Evolutionary conservation across 2,797 vertebrate species (phyloP).

Genomic region (Muraenolepis orangiensis): DNA sequence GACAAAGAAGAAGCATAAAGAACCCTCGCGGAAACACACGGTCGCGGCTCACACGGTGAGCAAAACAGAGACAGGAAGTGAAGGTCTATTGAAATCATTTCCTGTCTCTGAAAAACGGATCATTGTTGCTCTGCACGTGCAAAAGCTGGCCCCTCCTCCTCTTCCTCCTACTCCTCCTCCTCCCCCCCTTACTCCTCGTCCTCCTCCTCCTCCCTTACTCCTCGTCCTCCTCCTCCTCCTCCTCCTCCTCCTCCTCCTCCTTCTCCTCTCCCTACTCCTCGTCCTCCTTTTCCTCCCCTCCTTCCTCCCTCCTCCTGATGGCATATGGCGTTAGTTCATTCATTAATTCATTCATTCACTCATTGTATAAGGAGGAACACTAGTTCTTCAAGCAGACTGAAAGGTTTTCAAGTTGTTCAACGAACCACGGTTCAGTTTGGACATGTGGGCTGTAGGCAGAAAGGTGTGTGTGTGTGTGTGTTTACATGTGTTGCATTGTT

Average conservation of each 20-base stretch:
- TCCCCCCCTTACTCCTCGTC: no score
- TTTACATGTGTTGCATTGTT: background rate
- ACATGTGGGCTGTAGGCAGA: conserved; percentile 16
- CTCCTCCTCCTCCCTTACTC: no score
- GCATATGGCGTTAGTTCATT: background rate
- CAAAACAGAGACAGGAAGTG: conserved; percentile 58
- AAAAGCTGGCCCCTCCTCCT: no score
- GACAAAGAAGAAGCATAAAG: no score
- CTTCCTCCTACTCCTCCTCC: no score
- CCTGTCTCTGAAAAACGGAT: conserved; percentile 51
- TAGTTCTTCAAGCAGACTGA: background rate
- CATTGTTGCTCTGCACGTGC: background rate
- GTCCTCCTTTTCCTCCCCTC: background rate
- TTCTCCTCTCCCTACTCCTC: conserved; percentile 30
- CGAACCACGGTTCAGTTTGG: conserved; percentile 20
- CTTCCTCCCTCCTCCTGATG: background rate
- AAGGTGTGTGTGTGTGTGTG: conserved; percentile 19
- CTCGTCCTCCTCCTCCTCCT: background rate
- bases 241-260: no score
- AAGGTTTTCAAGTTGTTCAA: background rate
- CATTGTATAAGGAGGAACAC: background rate
- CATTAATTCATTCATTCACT: background rate
- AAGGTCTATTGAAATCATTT: conserved; percentile 60
- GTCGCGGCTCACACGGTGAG: conserved; percentile 19
- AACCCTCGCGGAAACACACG: background rate